These are phyloP conservation scores for Amphipyra tragopoginis DNA, from an alignment of 2,888 invertebrate species.

Conservation along the genomic window DNA sequence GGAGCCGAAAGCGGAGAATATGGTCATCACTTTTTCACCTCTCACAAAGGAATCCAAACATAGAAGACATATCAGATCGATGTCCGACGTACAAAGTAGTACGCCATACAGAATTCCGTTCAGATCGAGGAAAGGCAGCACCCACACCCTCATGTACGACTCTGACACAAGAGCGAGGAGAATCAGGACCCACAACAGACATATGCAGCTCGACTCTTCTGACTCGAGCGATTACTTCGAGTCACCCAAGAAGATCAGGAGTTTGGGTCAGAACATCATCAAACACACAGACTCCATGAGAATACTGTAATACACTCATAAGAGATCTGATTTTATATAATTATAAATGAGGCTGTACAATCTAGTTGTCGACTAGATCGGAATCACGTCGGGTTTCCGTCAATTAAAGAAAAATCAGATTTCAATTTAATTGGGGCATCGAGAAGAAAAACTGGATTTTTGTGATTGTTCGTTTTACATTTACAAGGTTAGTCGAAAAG, in stretches of 20 bases:
- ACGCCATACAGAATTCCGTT: constrained; percentile 81
- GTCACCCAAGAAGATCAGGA: constrained; percentile 71
- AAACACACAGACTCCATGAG: constrained; percentile 87
- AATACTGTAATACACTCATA: constrained; percentile 72
- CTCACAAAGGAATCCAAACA: constrained; percentile 82
- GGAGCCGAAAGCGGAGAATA: constrained; percentile 69
- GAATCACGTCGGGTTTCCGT: constrained; percentile 61
- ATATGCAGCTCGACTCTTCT: constrained; percentile 77
- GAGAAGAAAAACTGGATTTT: constrained; percentile 9
- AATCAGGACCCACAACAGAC: constrained; percentile 72
- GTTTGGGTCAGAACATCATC: constrained; percentile 80
- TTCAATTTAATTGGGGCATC: constrained; percentile 28
- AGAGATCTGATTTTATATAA: constrained; percentile 66
- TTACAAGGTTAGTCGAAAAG: too few species aligned
- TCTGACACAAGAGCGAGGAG: constrained; percentile 81
- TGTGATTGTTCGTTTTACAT: constrained; percentile 17
- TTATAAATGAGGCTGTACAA: constrained; percentile 72
- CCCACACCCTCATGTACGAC: constrained; percentile 81
- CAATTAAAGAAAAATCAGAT: constrained; percentile 30
- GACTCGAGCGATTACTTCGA: constrained; percentile 82
- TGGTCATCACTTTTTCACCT: constrained; percentile 73
- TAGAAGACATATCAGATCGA: constrained; percentile 84
- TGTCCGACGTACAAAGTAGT: constrained; percentile 87
- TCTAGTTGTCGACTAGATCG: constrained; percentile 71
- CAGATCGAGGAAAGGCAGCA: constrained; percentile 76